A percentile compares a stretch with the other conserved stretches of the same genome.
Evolutionary conservation across 2,797 vertebrate genomes (phyloP).

Genomic region (Melanogrammus aeglefinus): DNA sequence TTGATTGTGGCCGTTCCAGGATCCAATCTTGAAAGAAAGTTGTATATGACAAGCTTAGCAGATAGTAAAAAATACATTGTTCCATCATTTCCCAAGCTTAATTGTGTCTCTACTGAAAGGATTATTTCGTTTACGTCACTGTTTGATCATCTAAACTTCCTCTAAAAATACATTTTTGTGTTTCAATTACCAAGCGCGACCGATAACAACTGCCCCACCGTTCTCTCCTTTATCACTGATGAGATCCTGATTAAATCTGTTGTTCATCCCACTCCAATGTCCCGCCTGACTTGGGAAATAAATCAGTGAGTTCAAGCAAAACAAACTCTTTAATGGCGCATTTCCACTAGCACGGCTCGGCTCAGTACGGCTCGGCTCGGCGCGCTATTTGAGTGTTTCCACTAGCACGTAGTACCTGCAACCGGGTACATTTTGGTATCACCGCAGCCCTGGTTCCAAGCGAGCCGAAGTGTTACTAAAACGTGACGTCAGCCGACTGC

Average conservation of each 20-base stretch:
- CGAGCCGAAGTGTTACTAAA: no score
- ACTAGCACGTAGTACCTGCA: no score
- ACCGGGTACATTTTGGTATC: no score
- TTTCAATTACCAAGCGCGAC: neutral
- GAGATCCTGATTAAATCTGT: neutral
- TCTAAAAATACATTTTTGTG: neutral
- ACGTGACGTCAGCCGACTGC: no score
- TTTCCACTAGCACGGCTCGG: no score
- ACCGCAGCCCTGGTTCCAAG: no score
- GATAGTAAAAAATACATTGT: no score
- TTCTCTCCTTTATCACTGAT: neutral
- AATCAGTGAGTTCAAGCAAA: neutral
- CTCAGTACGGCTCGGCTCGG: no score
- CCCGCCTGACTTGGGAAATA: neutral
- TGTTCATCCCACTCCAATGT: neutral
- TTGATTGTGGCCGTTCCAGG: no score
- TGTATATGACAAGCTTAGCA: no score
- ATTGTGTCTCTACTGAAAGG: neutral
- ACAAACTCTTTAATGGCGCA: neutral
- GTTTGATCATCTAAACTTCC: neutral
- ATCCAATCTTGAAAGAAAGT: no score
- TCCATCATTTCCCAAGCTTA: neutral
- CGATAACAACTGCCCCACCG: neutral
- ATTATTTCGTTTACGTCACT: neutral
- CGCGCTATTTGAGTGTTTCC: no score